A percentile compares a stretch with the other conserved stretches of the same genome.
Conservation (phyloP, 2,888 invertebrate genomes). For the Coenonympha arcania region DNA sequence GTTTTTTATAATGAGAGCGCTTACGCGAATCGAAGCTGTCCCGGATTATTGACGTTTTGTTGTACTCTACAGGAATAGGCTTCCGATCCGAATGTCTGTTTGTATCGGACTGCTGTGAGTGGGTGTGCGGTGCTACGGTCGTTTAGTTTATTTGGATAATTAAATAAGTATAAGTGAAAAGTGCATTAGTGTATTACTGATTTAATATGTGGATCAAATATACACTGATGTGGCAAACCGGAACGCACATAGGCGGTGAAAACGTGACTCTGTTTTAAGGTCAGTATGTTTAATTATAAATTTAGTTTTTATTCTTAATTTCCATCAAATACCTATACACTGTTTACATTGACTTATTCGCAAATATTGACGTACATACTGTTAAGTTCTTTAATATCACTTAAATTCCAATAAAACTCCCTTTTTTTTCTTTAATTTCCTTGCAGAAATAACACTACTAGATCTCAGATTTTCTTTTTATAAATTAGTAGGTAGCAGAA, state of each 20-base stretch:
- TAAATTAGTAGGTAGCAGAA: too few species aligned
- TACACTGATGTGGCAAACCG: constrained; percentile 70
- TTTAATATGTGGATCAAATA: constrained; percentile 57
- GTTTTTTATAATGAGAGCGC: constrained; percentile 3
- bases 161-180: constrained; percentile 34
- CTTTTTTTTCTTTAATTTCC: too few species aligned
- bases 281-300: constrained; percentile 46
- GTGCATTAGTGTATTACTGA: constrained; percentile 28
- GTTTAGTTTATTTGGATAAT: constrained; percentile 32
- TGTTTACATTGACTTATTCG: background rate
- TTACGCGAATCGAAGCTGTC: constrained; percentile 28
- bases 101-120: constrained; percentile 45
- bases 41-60: constrained; percentile 67
- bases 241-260: constrained; percentile 61
- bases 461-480: too few species aligned
- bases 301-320: constrained; percentile 8
- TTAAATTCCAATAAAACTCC: too few species aligned
- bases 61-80: constrained; percentile 47
- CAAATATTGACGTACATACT: too few species aligned
- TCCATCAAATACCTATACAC: background rate
- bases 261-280: constrained; percentile 67
- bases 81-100: constrained; percentile 46
- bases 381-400: too few species aligned
- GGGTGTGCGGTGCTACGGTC: constrained; percentile 47
- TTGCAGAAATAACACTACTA: too few species aligned